Conservation (phyloP, 2,797 vertebrate species). For the Sarcophilus harrisii region DNA sequence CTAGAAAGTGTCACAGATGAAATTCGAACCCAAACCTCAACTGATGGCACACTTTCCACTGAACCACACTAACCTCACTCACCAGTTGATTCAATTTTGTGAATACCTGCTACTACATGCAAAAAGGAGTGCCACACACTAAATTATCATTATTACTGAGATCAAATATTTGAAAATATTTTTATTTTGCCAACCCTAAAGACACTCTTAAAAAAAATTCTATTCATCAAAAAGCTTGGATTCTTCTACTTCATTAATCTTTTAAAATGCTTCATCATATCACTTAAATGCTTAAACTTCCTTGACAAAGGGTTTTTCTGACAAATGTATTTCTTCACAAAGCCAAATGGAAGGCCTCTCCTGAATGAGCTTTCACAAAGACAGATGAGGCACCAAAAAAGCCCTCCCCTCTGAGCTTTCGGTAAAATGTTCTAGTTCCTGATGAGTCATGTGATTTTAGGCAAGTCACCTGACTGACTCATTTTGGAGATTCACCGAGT, state of each 20-base stretch:
- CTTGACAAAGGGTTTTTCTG: not conserved
- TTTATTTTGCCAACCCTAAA: not conserved
- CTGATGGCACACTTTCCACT: not conserved
- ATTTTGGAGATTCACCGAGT: not conserved
- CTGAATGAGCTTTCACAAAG: not conserved
- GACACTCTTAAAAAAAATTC: not conserved
- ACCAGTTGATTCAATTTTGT: not conserved
- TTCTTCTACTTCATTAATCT: not conserved
- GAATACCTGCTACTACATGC: too few species aligned
- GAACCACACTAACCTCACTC: not conserved
- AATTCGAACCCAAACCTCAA: not conserved
- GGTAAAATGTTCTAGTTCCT: not conserved
- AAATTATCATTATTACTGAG: not conserved
- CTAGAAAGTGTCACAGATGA: not conserved
- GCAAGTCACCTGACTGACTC: not conserved
- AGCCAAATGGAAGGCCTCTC: not conserved
- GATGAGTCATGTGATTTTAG: not conserved
- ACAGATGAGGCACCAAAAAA: not conserved
- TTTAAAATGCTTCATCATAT: not conserved
- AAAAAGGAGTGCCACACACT: not conserved
- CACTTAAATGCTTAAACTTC: not conserved
- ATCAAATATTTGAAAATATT: not conserved
- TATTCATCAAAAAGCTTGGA: not conserved
- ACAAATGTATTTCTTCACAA: conserved; percentile 10
- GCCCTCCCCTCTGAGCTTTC: not conserved